phyloP scores from a whole-genome alignment of 2,888 invertebrate species.

The Flexamia atlantica region DNA sequence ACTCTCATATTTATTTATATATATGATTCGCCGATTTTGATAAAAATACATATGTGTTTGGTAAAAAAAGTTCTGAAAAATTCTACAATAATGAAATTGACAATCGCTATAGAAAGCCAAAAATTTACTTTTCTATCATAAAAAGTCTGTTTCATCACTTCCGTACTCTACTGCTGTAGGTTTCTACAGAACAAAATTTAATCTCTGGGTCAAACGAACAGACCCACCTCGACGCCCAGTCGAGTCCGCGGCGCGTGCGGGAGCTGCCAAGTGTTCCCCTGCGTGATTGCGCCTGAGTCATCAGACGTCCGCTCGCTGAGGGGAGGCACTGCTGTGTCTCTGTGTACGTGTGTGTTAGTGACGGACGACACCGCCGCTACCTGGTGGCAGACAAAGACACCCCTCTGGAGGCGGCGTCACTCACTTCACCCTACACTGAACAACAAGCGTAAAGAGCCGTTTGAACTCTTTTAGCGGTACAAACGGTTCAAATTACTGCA shows the following conservation, averaged over 20 bases:
- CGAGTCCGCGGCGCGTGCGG: background rate
- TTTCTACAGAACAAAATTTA: too few relatives aligned
- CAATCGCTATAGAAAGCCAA: too few relatives aligned
- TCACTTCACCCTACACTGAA: constrained; percentile 3
- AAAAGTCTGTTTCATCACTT: too few relatives aligned
- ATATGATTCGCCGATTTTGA: too few relatives aligned
- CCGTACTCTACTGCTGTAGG: too few relatives aligned
- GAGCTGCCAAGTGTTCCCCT: background rate
- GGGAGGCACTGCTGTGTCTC: background rate
- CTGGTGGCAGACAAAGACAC: constrained; percentile 14
- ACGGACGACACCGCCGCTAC: background rate
- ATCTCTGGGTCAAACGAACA: too few relatives aligned
- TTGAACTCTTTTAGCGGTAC: constrained; percentile 1
- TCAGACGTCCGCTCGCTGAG: constrained; percentile 6
- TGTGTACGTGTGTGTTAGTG: background rate
- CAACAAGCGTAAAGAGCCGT: background rate
- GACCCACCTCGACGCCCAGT: background rate
- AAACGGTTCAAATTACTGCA: too few relatives aligned
- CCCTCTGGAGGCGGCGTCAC: constrained; percentile 1
- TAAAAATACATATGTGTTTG: too few relatives aligned
- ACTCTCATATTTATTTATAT: too few relatives aligned
- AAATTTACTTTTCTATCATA: too few relatives aligned
- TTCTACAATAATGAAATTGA: too few relatives aligned
- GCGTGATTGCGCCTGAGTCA: constrained; percentile 20
- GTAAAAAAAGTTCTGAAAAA: too few relatives aligned